These are phyloP conservation scores for Squalus acanthias DNA, from an alignment of 2,797 vertebrate species.

Conservation along the genomic window DNA sequence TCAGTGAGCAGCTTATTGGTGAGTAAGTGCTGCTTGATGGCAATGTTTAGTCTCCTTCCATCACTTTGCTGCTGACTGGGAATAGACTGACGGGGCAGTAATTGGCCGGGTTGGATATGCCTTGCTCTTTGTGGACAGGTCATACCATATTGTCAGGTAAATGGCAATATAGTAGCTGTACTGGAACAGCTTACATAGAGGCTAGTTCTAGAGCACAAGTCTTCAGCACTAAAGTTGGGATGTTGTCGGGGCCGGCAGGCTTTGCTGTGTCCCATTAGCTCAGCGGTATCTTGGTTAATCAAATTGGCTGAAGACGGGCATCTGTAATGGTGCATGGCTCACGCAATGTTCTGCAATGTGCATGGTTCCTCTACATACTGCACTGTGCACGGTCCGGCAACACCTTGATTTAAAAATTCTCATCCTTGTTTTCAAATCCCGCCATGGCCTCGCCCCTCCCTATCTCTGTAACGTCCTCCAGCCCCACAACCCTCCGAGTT, in stretches of 20 bases:
- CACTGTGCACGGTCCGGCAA: too few species aligned
- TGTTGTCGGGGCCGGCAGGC: background rate
- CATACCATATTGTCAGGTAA: background rate
- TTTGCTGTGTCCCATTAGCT: background rate
- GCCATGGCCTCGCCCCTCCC: too few species aligned
- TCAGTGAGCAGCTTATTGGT: too few species aligned
- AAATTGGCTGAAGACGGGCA: background rate
- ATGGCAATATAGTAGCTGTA: background rate
- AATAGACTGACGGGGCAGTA: background rate
- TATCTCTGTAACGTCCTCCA: too few species aligned
- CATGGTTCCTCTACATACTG: too few species aligned
- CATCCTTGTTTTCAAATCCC: too few species aligned
- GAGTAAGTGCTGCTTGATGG: background rate
- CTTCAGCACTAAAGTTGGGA: background rate
- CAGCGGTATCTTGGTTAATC: background rate
- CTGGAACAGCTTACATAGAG: background rate
- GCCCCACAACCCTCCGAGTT: too few species aligned
- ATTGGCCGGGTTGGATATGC: background rate
- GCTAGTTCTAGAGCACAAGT: too few species aligned
- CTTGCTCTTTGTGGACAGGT: background rate
- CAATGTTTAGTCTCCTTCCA: background rate
- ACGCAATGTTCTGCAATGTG: background rate
- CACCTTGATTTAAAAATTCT: too few species aligned
- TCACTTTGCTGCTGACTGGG: background rate
- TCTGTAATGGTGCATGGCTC: background rate